phyloP scores from a whole-genome alignment of 2,113 vertebrate genomes.

The Sceloporus tristichus region DNA sequence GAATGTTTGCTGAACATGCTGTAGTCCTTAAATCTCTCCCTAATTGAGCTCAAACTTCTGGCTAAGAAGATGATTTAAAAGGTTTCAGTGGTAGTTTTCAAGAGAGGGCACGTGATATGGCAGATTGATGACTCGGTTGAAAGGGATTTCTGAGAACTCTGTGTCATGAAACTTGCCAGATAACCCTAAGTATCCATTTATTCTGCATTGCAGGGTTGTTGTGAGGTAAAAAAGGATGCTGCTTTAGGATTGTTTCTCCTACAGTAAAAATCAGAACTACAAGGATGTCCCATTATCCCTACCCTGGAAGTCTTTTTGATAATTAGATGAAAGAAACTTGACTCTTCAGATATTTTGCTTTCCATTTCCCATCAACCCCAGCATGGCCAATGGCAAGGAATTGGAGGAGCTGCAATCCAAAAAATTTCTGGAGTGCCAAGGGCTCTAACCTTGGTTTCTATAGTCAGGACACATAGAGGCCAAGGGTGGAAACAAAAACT shows the following conservation, averaged over 20 bases:
- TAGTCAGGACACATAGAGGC: neutral
- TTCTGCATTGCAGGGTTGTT: neutral
- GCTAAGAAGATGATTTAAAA: slow-evolving; percentile 6
- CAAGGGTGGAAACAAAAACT: neutral
- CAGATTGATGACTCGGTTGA: neutral
- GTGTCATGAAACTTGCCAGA: neutral
- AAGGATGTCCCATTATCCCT: too few species aligned
- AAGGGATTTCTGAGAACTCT: neutral
- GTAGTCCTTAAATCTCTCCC: slow-evolving; percentile 14
- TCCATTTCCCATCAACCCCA: neutral
- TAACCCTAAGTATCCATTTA: neutral
- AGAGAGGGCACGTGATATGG: neutral
- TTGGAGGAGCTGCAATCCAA: neutral
- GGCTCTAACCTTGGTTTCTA: neutral
- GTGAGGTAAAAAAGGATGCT: neutral
- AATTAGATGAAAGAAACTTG: neutral
- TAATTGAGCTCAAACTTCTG: slow-evolving; percentile 15
- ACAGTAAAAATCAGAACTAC: neutral
- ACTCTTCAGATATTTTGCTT: too few species aligned
- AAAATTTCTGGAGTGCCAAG: neutral
- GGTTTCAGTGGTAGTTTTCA: neutral
- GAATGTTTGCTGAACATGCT: slow-evolving; percentile 2
- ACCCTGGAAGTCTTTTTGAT: neutral
- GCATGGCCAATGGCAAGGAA: neutral
- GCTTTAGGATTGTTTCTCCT: too few species aligned